Evolutionary conservation across 2,113 vertebrate genomes (phyloP).

Genomic region (Scytalopus superciliaris): DNA sequence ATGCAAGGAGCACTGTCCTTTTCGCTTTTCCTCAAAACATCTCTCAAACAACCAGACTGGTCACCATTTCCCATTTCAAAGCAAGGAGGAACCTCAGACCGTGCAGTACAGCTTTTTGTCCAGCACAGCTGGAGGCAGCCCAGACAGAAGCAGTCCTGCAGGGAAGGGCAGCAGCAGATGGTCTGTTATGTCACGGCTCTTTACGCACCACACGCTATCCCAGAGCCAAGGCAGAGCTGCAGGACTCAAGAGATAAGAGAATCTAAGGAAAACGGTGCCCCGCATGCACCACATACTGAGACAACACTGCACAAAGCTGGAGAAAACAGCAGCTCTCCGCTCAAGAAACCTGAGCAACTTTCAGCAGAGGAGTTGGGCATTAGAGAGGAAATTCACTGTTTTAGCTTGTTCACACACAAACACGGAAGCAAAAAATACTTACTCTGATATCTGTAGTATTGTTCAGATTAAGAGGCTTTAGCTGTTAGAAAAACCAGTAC

Average conservation of each 20-base stretch:
- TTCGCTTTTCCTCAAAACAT: background rate
- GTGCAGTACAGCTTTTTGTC: background rate
- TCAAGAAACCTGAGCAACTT: background rate
- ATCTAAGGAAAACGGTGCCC: background rate
- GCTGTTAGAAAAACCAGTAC: background rate
- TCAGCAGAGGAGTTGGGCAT: background rate
- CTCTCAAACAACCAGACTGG: background rate
- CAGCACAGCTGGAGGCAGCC: background rate
- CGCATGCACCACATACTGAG: background rate
- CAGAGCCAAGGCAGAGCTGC: background rate
- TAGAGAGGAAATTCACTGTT: background rate
- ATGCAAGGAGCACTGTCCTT: background rate
- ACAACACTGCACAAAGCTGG: background rate
- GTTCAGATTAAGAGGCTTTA: background rate
- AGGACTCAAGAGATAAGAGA: background rate
- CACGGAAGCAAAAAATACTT: fast-evolving
- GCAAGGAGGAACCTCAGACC: background rate
- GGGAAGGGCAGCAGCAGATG: background rate
- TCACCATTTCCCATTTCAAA: background rate
- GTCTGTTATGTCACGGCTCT: background rate
- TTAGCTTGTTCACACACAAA: background rate
- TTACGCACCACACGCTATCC: fast-evolving
- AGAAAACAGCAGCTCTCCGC: fast-evolving
- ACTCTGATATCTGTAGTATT: background rate
- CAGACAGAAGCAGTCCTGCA: background rate